A percentile compares a stretch with the other conserved stretches of the same genome.
These are phyloP conservation scores for Pseudomugil gertrudae DNA, from an alignment of 2,797 vertebrate genomes.

Conservation along the genomic window DNA sequence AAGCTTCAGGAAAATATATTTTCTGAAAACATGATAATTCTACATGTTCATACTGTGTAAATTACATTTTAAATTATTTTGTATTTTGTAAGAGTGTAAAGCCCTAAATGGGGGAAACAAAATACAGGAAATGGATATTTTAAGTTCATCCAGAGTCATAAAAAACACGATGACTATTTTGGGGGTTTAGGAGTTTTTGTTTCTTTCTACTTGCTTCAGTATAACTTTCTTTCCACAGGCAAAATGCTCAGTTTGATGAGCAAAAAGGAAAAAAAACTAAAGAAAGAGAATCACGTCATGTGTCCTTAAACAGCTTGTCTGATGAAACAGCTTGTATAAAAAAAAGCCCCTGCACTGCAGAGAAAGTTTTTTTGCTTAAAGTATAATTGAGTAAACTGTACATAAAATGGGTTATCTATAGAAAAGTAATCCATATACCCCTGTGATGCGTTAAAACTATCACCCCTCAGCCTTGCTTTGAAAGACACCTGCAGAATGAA, in stretches of 20 bases:
- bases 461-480: neutral
- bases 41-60: constrained; percentile 20
- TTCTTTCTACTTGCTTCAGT: neutral
- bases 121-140: neutral
- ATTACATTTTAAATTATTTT: constrained; percentile 7
- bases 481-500: no score
- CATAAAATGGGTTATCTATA: neutral
- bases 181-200: neutral
- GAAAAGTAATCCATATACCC: neutral
- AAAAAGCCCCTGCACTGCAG: neutral
- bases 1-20: constrained; percentile 37
- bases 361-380: neutral
- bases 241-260: neutral
- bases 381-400: neutral
- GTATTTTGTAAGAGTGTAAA: neutral
- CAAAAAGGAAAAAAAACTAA: neutral
- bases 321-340: neutral
- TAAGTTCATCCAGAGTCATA: neutral
- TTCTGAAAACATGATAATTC: constrained; percentile 21
- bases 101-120: neutral
- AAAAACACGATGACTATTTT: neutral
- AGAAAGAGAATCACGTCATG: no score
- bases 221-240: neutral
- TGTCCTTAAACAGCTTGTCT: neutral
- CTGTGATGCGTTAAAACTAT: neutral